Percentiles rank a stretch among this genome's conserved stretches.
Conservation (phyloP, 1,140 invertebrate genomes). For the Hyposmocoma kahamanoa region DNA sequence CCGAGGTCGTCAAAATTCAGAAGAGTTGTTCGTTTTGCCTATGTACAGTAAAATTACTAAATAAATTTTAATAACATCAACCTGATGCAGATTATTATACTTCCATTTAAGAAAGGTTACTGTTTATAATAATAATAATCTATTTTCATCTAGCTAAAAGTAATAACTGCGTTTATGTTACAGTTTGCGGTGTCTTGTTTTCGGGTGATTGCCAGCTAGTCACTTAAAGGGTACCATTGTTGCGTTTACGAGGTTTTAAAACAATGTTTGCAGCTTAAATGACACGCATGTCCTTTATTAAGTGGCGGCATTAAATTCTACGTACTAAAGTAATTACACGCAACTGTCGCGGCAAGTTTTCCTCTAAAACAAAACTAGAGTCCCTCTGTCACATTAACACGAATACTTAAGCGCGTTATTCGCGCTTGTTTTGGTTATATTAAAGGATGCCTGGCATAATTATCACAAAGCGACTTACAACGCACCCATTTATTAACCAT, state of each 20-base stretch:
- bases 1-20: too few species aligned
- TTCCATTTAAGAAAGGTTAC: too few species aligned
- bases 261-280: background rate
- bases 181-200: slow-evolving; percentile 1
- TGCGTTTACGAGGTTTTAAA: slow-evolving; percentile 1
- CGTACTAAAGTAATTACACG: slow-evolving; percentile 10
- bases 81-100: too few species aligned
- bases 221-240: background rate
- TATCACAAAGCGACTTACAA: slow-evolving; percentile 65
- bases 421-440: slow-evolving; percentile 57
- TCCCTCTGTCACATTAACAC: slow-evolving; percentile 31
- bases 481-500: slow-evolving; percentile 68
- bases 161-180: slow-evolving; percentile 2
- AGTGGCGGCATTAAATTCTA: slow-evolving; percentile 2
- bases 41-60: too few species aligned
- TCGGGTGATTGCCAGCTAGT: background rate
- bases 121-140: too few species aligned
- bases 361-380: slow-evolving; percentile 25
- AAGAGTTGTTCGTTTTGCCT: too few species aligned
- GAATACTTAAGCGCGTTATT: slow-evolving; percentile 32
- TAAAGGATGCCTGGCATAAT: slow-evolving; percentile 65
- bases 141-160: background rate
- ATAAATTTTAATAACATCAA: too few species aligned
- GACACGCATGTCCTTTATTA: slow-evolving; percentile 2
- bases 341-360: slow-evolving; percentile 18